Evolutionary conservation across 2,888 invertebrate species (phyloP).

Genomic region (Temnothorax unifasciatus): DNA sequence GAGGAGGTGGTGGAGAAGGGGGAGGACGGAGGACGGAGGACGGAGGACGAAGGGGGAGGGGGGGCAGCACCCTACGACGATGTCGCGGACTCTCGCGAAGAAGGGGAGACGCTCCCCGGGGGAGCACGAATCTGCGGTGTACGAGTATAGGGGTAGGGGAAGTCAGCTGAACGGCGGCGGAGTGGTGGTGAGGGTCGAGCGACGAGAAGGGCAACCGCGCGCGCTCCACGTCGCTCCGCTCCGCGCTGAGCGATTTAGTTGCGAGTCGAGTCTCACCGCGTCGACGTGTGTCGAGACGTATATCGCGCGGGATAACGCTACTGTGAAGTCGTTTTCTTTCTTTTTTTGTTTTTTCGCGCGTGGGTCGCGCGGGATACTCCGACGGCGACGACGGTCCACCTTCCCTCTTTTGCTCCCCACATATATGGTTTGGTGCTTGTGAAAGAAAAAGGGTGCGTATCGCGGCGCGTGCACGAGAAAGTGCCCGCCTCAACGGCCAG

Average conservation of each 20-base stretch:
- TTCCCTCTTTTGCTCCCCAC: not conserved
- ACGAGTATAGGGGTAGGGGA: slow-evolving; percentile 70
- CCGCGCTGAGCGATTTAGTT: slow-evolving; percentile 75
- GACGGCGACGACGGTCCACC: no score
- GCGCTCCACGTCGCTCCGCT: slow-evolving; percentile 53
- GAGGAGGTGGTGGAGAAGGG: not conserved
- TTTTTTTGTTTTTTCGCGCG: slow-evolving; percentile 21
- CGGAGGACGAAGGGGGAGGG: not conserved
- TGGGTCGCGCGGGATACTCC: not conserved
- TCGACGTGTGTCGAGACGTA: slow-evolving; percentile 33
- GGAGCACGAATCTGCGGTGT: slow-evolving; percentile 68
- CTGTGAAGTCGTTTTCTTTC: slow-evolving; percentile 30
- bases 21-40: not conserved
- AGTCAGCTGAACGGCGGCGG: slow-evolving; percentile 73
- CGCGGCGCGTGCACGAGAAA: slow-evolving; percentile 27
- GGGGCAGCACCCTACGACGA: slow-evolving; percentile 24
- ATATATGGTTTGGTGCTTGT: slow-evolving; percentile 51
- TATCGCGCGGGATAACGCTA: not conserved
- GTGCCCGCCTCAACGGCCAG: slow-evolving; percentile 20
- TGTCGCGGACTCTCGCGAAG: slow-evolving; percentile 54
- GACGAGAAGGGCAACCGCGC: slow-evolving; percentile 58
- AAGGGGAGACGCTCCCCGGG: slow-evolving; percentile 71
- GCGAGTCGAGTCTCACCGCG: slow-evolving; percentile 79
- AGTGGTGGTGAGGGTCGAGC: slow-evolving; percentile 56
- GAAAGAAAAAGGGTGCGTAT: not conserved